Evolutionary conservation across 1,140 invertebrate species (phyloP).

Genomic region (Drosophila ananassae): DNA sequence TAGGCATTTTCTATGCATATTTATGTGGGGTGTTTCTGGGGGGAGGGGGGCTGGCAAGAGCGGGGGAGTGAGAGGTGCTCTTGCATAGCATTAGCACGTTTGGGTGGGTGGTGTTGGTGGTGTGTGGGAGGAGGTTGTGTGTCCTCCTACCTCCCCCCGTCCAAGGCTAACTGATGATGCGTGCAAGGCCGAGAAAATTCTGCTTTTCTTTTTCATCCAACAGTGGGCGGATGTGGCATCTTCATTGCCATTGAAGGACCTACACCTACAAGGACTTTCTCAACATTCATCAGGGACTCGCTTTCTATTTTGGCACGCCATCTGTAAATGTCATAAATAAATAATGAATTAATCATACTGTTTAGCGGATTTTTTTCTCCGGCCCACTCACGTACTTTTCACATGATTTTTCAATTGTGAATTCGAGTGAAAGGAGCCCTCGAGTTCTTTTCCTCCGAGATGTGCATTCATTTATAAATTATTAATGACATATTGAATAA

Average conservation of each 20-base stretch:
- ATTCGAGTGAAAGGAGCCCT: conserved; percentile 53
- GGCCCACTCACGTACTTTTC: conserved; percentile 28
- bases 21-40: conserved; percentile 54
- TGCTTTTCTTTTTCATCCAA: conserved; percentile 18
- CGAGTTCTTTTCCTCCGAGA: conserved; percentile 8
- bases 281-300: conserved; percentile 8
- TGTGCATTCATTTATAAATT: conserved; percentile 74
- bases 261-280: conserved; percentile 32
- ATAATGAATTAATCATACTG: conserved; percentile 79
- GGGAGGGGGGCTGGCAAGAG: conserved; percentile 4
- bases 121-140: not conserved
- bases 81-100: conserved; percentile 73
- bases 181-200: conserved; percentile 54
- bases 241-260: conserved; percentile 11
- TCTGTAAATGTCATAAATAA: conserved; percentile 71
- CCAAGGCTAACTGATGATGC: conserved; percentile 54
- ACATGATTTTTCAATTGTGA: conserved; percentile 65
- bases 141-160: not conserved
- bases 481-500: conserved; percentile 73
- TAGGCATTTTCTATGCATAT: conserved; percentile 81
- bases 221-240: conserved; percentile 25
- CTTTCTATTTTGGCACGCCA: conserved; percentile 39
- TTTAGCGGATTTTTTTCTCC: conserved; percentile 51
- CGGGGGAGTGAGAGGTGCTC: conserved; percentile 22
- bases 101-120: not conserved